These are phyloP conservation scores for Xenopus laevis DNA, from an alignment of 2,113 vertebrate species.

Conservation along the genomic window DNA sequence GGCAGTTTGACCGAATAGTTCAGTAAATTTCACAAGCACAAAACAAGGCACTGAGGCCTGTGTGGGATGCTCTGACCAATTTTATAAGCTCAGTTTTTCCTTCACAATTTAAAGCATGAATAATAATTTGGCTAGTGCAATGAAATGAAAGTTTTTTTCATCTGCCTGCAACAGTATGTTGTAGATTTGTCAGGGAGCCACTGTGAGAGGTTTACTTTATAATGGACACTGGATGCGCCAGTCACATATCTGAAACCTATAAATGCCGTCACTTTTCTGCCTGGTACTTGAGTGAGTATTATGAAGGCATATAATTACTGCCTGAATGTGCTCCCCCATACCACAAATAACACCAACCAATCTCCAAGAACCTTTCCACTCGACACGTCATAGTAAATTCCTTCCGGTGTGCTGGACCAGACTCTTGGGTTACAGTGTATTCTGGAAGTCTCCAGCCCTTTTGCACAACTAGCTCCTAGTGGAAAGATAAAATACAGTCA, in stretches of 20 bases:
- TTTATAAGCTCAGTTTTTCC: neutral
- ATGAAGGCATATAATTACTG: no score
- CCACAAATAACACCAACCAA: constrained; percentile 64
- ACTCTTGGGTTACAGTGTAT: constrained; percentile 95
- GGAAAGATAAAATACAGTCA: neutral
- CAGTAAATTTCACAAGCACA: constrained; percentile 5
- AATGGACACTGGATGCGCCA: no score
- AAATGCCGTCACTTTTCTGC: no score
- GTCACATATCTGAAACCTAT: no score
- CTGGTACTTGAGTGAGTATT: no score
- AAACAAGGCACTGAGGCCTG: neutral
- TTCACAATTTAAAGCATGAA: neutral
- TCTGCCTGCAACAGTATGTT: no score
- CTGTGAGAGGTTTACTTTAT: no score
- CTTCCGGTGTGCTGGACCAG: constrained; percentile 92
- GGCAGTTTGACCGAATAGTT: neutral
- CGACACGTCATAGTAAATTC: constrained; percentile 98
- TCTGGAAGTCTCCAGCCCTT: constrained; percentile 97
- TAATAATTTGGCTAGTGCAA: neutral
- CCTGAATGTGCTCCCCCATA: no score
- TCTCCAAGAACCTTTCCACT: constrained; percentile 92
- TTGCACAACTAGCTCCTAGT: constrained; percentile 91
- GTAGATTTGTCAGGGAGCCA: no score
- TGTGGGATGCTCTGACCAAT: neutral
- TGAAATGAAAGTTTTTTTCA: neutral